Percentiles rank a stretch among this genome's conserved stretches.
phyloP scores from a whole-genome alignment of 2,797 vertebrate species.

The Lophius americanus region DNA sequence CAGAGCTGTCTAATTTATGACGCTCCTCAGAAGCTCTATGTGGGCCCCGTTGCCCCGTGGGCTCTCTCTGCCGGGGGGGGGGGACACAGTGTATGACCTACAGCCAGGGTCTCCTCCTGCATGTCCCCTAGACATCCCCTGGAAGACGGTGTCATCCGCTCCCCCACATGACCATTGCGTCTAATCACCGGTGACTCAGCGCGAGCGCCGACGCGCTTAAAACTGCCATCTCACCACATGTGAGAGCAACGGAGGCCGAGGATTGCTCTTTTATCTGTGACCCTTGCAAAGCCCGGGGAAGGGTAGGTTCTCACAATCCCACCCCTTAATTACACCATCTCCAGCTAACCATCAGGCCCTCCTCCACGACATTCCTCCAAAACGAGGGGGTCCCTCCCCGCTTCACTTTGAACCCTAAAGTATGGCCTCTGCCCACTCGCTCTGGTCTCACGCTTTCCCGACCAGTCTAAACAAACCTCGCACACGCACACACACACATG shows the following conservation, averaged over 20 bases:
- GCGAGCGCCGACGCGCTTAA: not conserved
- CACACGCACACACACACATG: constrained; percentile 38
- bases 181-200: not conserved
- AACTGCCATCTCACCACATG: constrained; percentile 46
- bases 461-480: constrained; percentile 82
- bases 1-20: constrained; percentile 79
- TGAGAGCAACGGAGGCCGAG: constrained; percentile 56
- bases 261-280: constrained; percentile 80
- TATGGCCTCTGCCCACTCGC: constrained; percentile 79
- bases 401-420: constrained; percentile 80
- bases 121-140: constrained; percentile 32
- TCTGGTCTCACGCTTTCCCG: constrained; percentile 80
- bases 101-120: constrained; percentile 16
- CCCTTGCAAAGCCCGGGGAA: constrained; percentile 72
- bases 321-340: constrained; percentile 85
- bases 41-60: constrained; percentile 54
- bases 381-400: constrained; percentile 78
- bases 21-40: constrained; percentile 64
- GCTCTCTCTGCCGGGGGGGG: constrained; percentile 32
- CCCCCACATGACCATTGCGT: constrained; percentile 5
- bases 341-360: constrained; percentile 80
- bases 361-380: constrained; percentile 81
- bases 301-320: constrained; percentile 82
- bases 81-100: constrained; percentile 41
- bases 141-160: constrained; percentile 42